Base-by-base conservation (phyloP, 2,113 vertebrate genomes). In the Lucifuga dentata region DNA sequence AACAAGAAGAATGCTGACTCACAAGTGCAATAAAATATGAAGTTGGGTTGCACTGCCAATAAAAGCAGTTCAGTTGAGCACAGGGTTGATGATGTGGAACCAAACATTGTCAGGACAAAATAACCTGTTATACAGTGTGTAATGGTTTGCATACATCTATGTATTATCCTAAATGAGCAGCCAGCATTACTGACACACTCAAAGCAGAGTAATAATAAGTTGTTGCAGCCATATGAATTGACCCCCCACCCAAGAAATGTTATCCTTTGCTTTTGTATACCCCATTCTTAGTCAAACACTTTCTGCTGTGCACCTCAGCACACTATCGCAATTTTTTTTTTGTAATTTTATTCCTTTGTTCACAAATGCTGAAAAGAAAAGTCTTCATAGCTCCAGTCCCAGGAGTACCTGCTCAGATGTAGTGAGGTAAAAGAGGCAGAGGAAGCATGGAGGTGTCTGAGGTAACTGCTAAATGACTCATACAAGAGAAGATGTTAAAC, bases 381-480 rank as follows among this genome's bases (percentile, higher is more conserved):
- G 19, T 44, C 50, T 70, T 59, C 39, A 56, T 16, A 65, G 39
- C 62, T 58, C 67, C 20, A 44, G 17, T 77, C 58, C 60, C 33
- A 50, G 23, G 66, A 76, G 77, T 76, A 49, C 15, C 29, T 41
- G 45, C 44, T 78, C 11, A 39, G 59, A 79, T 62, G 62, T 8
- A 45, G 11, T 21, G 26, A 63, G 36, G 24, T 67, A 48, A 64
- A 78, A 49, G 11, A 78, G 60, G 69, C 15, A 53, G 65, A 75
- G 59, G 44, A 70, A 53, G 55, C 65, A 40, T 35, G 38, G 61
- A 8, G 32, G 19, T 55, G 46, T 62, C 72, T 43, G 63, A 70
- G 70, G 73, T 52, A 36, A 63, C 43, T 13, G 51, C 64, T 17
- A 44, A 52, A 73, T 78, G 77, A 85, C 23, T 83, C 80, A 83